phyloP scores from a whole-genome alignment of 1,140 invertebrate genomes.

The Drosophila kanapiae region DNA sequence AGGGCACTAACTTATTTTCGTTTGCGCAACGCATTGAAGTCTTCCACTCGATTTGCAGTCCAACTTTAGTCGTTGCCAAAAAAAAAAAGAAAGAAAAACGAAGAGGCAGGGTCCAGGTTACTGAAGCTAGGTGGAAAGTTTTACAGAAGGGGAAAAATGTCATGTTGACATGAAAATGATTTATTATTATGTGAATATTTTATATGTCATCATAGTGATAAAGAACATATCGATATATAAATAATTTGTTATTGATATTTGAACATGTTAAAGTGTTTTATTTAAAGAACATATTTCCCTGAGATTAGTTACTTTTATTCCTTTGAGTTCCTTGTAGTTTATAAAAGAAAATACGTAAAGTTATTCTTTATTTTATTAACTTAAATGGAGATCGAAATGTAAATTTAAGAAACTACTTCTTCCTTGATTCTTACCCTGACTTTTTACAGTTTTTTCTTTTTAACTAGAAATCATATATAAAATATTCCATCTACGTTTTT shows the following conservation, averaged over 20 bases:
- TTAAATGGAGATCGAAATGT: no score
- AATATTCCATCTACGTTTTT: background rate
- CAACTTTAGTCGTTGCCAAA: constrained; percentile 59
- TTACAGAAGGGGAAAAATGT: constrained; percentile 6
- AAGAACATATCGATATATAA: rapidly evolving
- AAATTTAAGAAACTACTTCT: no score
- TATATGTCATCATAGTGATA: no score
- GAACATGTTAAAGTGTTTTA: no score
- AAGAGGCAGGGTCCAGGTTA: constrained; percentile 11
- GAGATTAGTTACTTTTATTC: no score
- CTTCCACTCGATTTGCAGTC: constrained; percentile 77
- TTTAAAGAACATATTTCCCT: no score
- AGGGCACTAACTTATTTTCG: constrained; percentile 66
- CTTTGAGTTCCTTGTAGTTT: no score
- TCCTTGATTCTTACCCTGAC: no score
- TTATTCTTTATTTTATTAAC: no score
- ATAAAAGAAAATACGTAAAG: no score
- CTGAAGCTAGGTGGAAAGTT: constrained; percentile 27
- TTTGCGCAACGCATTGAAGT: constrained; percentile 70
- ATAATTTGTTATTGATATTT: background rate
- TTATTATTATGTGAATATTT: background rate
- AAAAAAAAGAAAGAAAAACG: constrained; percentile 15
- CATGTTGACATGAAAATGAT: background rate
- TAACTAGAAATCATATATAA: background rate
- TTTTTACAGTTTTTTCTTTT: background rate